phyloP scores from a whole-genome alignment of 1,140 invertebrate species.

The Paraescarpia echinospica region DNA sequence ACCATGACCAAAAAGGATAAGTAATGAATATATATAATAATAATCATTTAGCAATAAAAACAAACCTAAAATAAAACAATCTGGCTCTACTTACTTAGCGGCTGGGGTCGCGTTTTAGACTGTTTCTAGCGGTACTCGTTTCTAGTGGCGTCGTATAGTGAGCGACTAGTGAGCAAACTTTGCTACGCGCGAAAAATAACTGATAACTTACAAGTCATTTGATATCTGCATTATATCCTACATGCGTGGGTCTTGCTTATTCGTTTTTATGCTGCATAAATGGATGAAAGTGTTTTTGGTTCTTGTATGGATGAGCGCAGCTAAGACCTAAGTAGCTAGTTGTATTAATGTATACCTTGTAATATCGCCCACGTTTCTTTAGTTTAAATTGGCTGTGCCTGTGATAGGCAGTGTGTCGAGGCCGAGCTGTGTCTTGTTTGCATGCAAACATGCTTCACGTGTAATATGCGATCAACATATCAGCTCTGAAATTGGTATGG shows the following conservation, averaged over 20 bases:
- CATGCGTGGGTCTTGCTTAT: neutral
- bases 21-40: neutral
- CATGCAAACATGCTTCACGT: no score
- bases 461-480: no score
- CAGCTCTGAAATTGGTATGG: no score
- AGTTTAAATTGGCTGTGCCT: no score
- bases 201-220: neutral
- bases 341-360: neutral
- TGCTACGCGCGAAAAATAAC: neutral
- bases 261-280: neutral
- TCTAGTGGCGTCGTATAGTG: neutral
- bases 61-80: neutral
- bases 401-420: no score
- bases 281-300: neutral
- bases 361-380: neutral
- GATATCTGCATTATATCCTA: neutral
- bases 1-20: no score
- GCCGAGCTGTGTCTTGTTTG: no score
- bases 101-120: neutral
- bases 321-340: no score
- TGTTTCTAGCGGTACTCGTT: neutral
- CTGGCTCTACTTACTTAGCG: neutral
- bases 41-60: neutral
- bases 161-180: neutral
- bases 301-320: neutral